A percentile compares a stretch with the other conserved stretches of the same genome.
These are phyloP conservation scores for Volucella inanis DNA, from an alignment of 2,888 invertebrate species.

Conservation along the genomic window DNA sequence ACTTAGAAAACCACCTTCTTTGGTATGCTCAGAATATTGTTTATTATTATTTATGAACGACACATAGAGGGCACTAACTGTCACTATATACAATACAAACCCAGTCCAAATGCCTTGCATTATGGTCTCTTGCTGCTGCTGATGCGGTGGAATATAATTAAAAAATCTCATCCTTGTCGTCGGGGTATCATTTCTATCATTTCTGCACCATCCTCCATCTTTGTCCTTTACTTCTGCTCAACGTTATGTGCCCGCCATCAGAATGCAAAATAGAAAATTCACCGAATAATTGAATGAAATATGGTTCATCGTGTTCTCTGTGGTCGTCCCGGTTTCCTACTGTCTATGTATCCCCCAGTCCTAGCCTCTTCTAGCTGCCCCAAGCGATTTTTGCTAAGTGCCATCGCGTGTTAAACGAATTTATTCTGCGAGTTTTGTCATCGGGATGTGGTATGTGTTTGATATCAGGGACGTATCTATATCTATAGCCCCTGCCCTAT, in stretches of 20 bases:
- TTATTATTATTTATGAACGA: constrained; percentile 52
- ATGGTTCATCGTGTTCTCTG: constrained; percentile 39
- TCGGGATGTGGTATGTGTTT: constrained; percentile 22
- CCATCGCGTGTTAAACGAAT: constrained; percentile 48
- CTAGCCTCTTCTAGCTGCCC: background rate
- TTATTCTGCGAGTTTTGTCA: constrained; percentile 54
- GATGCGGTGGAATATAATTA: background rate
- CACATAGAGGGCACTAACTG: constrained; percentile 56
- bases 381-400: constrained; percentile 25
- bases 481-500: background rate
- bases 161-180: background rate
- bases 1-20: no score
- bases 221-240: background rate
- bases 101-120: no score
- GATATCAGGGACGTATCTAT: background rate
- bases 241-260: background rate
- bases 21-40: constrained; percentile 19
- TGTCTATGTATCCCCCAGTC: background rate
- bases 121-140: no score
- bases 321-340: background rate
- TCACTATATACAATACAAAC: background rate
- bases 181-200: background rate
- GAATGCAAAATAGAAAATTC: constrained; percentile 67
- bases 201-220: background rate
- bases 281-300: constrained; percentile 65